Percentiles rank a stretch among this genome's conserved stretches.
Evolutionary conservation across 2,797 vertebrate genomes (phyloP).

Genomic region (Anguilla marmorata): DNA sequence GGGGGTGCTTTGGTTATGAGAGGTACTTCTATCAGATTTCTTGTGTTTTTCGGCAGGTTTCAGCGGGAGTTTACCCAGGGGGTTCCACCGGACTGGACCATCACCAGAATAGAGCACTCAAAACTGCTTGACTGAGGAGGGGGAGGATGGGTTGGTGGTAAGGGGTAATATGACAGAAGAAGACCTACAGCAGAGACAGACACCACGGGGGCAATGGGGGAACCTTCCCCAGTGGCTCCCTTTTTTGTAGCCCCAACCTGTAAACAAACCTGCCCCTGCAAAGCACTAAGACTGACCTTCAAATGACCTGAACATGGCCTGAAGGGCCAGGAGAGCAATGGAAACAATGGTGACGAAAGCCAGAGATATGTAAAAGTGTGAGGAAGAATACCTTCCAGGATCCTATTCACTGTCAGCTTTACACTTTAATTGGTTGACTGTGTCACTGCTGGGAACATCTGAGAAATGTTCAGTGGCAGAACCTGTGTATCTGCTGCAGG

Average conservation of each 20-base stretch:
- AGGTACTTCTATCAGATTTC: not conserved
- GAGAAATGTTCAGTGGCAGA: not conserved
- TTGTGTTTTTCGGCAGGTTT: conserved; percentile 72
- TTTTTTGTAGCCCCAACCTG: not conserved
- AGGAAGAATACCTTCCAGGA: not conserved
- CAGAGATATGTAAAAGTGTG: not conserved
- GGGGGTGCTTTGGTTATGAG: not conserved
- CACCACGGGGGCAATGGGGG: not conserved
- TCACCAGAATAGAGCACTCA: conserved; percentile 88
- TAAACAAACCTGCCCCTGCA: not conserved
- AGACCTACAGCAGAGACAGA: not conserved
- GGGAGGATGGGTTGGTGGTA: not conserved
- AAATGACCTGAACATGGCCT: not conserved
- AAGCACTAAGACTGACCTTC: not conserved
- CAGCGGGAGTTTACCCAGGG: conserved; percentile 94
- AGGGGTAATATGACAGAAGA: not conserved
- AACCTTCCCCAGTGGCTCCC: not conserved
- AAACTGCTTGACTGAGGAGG: conserved; percentile 81
- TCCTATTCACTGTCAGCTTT: not conserved
- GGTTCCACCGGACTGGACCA: conserved; percentile 89
- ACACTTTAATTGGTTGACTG: not conserved
- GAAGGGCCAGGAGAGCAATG: not conserved
- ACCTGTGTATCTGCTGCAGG: not conserved
- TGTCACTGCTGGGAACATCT: not conserved
- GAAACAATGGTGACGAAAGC: not conserved